Percentiles rank a stretch among this genome's conserved stretches.
phyloP scores from a whole-genome alignment of 2,113 vertebrate genomes.

The Oreochromis tanganicae region DNA sequence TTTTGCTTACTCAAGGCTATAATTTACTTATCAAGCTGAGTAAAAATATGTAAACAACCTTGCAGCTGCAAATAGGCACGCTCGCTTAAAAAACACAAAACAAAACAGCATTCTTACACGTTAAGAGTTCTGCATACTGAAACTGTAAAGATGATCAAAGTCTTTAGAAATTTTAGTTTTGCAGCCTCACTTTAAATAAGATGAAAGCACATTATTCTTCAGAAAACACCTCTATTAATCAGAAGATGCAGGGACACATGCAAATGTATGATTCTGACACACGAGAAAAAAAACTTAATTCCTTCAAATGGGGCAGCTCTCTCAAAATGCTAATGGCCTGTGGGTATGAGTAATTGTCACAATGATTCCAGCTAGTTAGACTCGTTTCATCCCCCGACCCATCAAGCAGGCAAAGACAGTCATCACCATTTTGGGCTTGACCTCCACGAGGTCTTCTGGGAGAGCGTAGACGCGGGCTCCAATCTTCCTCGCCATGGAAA shows the following conservation, averaged over 20 bases:
- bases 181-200: conserved; percentile 24
- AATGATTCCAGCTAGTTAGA: conserved; percentile 60
- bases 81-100: not conserved
- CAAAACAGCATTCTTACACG: conserved; percentile 36
- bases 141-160: conserved; percentile 12
- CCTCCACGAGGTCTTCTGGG: conserved; percentile 93
- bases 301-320: conserved; percentile 66
- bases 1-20: conserved; percentile 34
- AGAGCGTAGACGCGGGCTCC: conserved; percentile 93
- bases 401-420: conserved; percentile 97
- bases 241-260: conserved; percentile 1
- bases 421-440: conserved; percentile 99
- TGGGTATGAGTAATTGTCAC: conserved; percentile 38
- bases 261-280: conserved; percentile 15
- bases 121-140: conserved; percentile 28
- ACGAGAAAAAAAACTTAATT: conserved; percentile 40
- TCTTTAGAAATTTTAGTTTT: conserved; percentile 11
- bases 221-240: conserved; percentile 13
- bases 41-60: conserved; percentile 65
- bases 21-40: conserved; percentile 35
- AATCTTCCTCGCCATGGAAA: conserved; percentile 96
- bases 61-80: conserved; percentile 50
- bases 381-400: conserved; percentile 92
- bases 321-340: conserved; percentile 72
- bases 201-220: conserved; percentile 25